Conservation (phyloP, 2,888 invertebrate genomes). For the Polietes domitor region DNA sequence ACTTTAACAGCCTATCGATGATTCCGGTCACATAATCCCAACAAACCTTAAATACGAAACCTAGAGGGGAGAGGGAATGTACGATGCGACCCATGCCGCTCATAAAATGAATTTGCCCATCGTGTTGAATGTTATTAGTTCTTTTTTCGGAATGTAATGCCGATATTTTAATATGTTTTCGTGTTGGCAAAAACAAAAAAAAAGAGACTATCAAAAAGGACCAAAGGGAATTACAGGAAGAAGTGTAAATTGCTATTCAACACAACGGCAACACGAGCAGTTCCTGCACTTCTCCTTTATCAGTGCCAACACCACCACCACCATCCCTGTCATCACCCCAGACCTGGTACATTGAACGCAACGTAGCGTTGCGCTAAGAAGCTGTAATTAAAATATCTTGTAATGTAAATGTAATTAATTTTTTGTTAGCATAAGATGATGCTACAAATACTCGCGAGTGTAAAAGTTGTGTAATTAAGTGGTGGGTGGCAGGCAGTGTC, state of each 20-base stretch:
- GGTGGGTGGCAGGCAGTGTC: neutral
- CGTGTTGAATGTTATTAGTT: constrained; percentile 44
- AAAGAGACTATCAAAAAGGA: constrained; percentile 34
- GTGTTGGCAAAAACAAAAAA: neutral
- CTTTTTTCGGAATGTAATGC: constrained; percentile 42
- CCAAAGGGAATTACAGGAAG: neutral
- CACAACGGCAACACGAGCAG: neutral
- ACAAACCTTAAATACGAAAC: too few species aligned
- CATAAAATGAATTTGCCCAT: neutral
- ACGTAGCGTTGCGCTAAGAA: constrained; percentile 17
- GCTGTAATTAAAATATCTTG: constrained; percentile 64
- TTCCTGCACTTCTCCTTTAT: neutral
- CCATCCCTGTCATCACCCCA: neutral
- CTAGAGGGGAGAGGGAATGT: too few species aligned
- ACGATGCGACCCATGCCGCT: neutral
- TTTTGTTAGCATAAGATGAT: constrained; percentile 35
- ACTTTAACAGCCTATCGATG: too few species aligned
- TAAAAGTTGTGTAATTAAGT: constrained; percentile 29
- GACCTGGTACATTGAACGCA: neutral
- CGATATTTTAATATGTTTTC: constrained; percentile 40
- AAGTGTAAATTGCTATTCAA: neutral
- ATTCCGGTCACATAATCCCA: too few species aligned
- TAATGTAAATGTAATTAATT: constrained; percentile 64
- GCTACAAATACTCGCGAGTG: constrained; percentile 25
- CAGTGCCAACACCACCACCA: neutral